These are phyloP conservation scores for Drosophila prolongata DNA, from an alignment of 2,888 invertebrate species.

Conservation along the genomic window DNA sequence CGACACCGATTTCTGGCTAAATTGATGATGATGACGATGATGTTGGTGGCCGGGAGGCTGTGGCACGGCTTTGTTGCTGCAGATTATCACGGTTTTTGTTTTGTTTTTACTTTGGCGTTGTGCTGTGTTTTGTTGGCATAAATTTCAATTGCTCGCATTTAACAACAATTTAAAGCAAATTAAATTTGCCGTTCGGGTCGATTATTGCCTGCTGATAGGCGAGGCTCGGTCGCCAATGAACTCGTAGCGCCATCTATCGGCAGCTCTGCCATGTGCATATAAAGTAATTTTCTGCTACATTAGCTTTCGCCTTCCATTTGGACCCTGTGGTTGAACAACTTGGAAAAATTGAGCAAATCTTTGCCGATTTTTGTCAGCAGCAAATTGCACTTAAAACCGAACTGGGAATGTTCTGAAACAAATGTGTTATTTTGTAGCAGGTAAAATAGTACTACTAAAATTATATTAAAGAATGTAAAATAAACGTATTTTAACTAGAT, in stretches of 20 bases:
- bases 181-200: conserved; percentile 68
- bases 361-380: neutral
- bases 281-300: conserved; percentile 80
- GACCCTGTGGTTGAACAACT: conserved; percentile 8
- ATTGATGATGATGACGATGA: conserved; percentile 71
- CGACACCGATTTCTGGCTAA: conserved; percentile 68
- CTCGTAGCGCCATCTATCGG: conserved; percentile 62
- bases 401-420: conserved; percentile 12
- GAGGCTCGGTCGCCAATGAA: conserved; percentile 30
- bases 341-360: conserved; percentile 39
- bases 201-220: conserved; percentile 77
- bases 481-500: too few relatives aligned
- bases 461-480: too few relatives aligned
- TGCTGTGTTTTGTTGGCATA: conserved; percentile 62
- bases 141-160: conserved; percentile 81
- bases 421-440: neutral
- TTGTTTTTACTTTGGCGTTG: conserved; percentile 18
- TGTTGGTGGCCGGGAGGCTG: conserved; percentile 22
- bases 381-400: conserved; percentile 1
- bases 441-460: neutral
- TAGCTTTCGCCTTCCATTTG: conserved; percentile 52
- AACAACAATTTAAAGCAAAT: conserved; percentile 79
- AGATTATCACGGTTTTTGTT: conserved; percentile 65
- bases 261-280: conserved; percentile 75
- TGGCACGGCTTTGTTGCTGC: conserved; percentile 25